phyloP scores from a whole-genome alignment of 2,113 vertebrate species.

The Cyanoliseus patagonus region DNA sequence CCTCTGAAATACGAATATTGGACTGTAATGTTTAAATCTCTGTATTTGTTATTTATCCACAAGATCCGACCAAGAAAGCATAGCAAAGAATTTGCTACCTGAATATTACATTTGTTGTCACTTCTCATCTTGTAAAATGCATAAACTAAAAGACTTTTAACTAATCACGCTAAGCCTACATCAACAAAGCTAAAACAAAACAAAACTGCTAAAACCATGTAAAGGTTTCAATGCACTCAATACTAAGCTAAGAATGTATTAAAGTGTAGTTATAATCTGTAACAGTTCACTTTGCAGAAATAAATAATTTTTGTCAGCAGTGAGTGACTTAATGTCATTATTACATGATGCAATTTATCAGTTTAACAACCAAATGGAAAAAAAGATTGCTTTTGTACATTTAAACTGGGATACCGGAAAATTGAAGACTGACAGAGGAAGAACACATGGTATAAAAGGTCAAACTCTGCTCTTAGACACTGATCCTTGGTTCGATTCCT shows the following conservation, averaged over 20 bases:
- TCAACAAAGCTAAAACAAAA: background rate
- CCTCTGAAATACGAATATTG: background rate
- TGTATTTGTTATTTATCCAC: background rate
- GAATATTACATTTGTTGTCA: background rate
- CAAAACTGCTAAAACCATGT: background rate
- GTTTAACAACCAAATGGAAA: background rate
- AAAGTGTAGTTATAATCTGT: background rate
- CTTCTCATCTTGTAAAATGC: background rate
- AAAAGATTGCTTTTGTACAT: background rate
- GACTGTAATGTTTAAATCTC: background rate
- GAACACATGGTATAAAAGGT: background rate
- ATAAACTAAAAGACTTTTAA: background rate
- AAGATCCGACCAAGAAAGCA: background rate
- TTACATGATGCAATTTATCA: background rate
- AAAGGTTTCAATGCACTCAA: background rate
- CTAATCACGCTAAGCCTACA: background rate
- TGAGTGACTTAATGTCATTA: background rate
- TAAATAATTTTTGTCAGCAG: background rate
- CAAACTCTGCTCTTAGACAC: background rate
- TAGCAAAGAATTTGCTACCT: background rate
- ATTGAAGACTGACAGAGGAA: background rate
- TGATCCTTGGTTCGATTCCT: background rate
- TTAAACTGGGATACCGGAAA: background rate
- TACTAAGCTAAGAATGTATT: background rate
- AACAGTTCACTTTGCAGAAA: background rate